phyloP scores from a whole-genome alignment of 1,140 invertebrate genomes.

The Cotesia typhae region DNA sequence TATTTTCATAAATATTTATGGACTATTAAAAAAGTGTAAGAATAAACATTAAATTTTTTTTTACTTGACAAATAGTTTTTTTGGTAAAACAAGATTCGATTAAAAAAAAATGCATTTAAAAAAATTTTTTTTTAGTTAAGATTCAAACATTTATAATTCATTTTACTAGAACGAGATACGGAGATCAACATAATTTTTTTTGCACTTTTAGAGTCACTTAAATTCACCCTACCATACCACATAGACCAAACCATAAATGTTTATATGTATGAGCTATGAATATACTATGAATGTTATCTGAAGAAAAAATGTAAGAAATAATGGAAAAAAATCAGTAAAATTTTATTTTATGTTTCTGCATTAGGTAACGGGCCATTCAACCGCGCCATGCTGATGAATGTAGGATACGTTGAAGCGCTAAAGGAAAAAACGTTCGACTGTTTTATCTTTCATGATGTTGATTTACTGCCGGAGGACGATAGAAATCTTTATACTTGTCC shows the following conservation, averaged over 20 bases:
- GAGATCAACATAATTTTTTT: too few species aligned
- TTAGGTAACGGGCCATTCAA: slow-evolving; percentile 81
- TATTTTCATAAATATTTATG: too few species aligned
- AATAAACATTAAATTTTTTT: not conserved
- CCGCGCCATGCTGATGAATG: slow-evolving; percentile 92
- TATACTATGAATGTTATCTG: not conserved
- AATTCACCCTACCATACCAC: not conserved
- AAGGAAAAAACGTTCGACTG: slow-evolving; percentile 84
- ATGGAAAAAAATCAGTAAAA: too few species aligned
- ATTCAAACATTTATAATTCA: too few species aligned
- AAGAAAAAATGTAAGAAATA: slow-evolving; percentile 1
- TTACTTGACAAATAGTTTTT: too few species aligned
- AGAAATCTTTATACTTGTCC: slow-evolving; percentile 91
- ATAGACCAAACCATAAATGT: not conserved
- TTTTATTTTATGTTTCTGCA: slow-evolving; percentile 40
- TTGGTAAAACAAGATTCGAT: too few species aligned
- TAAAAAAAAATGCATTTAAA: too few species aligned
- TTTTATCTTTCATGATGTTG: slow-evolving; percentile 96
- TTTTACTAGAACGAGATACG: too few species aligned
- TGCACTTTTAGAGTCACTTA: not conserved
- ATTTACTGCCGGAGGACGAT: slow-evolving; percentile 92
- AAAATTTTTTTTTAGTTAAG: too few species aligned
- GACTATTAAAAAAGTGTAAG: not conserved
- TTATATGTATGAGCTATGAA: slow-evolving; percentile 19
- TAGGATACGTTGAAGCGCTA: slow-evolving; percentile 89